Conservation (phyloP, 35 echinoderm and acorn worm species). For the Ophiothrix spiculata region DNA sequence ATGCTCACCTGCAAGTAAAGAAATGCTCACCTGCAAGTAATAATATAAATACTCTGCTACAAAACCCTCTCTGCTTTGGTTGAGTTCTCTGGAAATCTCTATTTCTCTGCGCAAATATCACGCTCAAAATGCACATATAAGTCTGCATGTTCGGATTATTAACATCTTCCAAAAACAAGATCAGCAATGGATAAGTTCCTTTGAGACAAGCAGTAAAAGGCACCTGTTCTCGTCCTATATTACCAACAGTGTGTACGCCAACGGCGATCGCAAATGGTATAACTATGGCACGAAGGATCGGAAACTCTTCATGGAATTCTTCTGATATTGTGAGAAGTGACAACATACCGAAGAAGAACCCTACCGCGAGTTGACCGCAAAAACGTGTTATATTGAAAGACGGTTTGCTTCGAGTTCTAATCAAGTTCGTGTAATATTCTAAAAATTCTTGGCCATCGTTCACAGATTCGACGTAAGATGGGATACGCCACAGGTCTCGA, state of each 20-base stretch:
- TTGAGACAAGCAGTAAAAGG: conserved; percentile 45
- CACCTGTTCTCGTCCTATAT: conserved; percentile 65
- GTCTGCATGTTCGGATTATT: conserved; percentile 53
- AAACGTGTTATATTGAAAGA: conserved; percentile 56
- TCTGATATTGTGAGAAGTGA: conserved; percentile 51
- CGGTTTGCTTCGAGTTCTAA: conserved; percentile 43
- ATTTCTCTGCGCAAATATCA: conserved; percentile 49
- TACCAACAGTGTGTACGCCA: conserved; percentile 73
- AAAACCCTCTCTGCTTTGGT: conserved; percentile 35
- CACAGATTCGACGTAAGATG: conserved; percentile 52
- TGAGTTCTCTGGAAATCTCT: conserved; percentile 41
- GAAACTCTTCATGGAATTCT: conserved; percentile 31
- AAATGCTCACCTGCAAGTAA: conserved; percentile 58
- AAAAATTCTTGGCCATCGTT: conserved; percentile 63
- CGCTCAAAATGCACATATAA: conserved; percentile 43
- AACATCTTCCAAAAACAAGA: conserved; percentile 26
- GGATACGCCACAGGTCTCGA: conserved; percentile 70
- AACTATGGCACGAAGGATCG: conserved; percentile 26
- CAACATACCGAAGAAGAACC: conserved; percentile 67
- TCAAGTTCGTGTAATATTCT: conserved; percentile 31
- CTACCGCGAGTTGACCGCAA: conserved; percentile 39
- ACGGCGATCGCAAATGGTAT: conserved; percentile 65
- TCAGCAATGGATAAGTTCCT: conserved; percentile 41
- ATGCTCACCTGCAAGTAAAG: no score
- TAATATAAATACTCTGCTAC: conserved; percentile 58